phyloP scores from a whole-genome alignment of 92 coral and sea anemone species.

The Muricea muricata region DNA sequence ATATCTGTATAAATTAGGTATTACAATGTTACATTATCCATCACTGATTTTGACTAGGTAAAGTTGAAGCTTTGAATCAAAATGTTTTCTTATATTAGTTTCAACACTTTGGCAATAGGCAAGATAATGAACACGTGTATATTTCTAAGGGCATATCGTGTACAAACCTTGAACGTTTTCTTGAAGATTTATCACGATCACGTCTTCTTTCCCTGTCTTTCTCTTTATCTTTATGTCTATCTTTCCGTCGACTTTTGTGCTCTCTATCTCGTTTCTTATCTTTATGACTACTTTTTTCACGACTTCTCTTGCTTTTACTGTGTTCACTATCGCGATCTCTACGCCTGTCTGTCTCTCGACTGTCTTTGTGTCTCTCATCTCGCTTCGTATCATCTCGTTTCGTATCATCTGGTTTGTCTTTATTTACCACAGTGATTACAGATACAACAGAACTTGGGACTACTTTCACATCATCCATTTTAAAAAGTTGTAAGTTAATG shows the following conservation, averaged over 20 bases:
- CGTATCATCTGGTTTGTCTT: slow-evolving; percentile 25
- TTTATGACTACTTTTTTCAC: slow-evolving; percentile 34
- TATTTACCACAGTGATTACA: background rate
- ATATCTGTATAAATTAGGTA: background rate
- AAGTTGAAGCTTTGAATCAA: too few species aligned
- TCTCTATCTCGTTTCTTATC: slow-evolving; percentile 75
- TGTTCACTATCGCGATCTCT: slow-evolving; percentile 77
- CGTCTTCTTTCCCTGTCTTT: slow-evolving; percentile 18
- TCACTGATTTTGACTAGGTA: too few species aligned
- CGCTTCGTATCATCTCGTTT: slow-evolving; percentile 61
- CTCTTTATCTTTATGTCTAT: slow-evolving; percentile 64
- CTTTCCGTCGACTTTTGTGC: slow-evolving; percentile 51
- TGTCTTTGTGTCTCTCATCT: slow-evolving; percentile 49
- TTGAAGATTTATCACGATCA: slow-evolving; percentile 49
- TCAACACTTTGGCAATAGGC: too few species aligned
- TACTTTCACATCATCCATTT: slow-evolving; percentile 1
- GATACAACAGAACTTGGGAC: slow-evolving; percentile 13
- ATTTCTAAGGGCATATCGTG: too few species aligned
- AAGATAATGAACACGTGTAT: too few species aligned
- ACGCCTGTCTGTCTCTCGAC: slow-evolving; percentile 70
- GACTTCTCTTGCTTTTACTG: slow-evolving; percentile 23
- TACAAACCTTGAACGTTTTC: slow-evolving; percentile 80
- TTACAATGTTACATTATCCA: background rate
- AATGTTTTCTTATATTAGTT: background rate
- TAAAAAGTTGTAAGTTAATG: background rate